Percentiles rank a stretch among this genome's conserved stretches.
These are phyloP conservation scores for Balanococcus diminutus DNA, from an alignment of 2,888 invertebrate genomes.

Conservation along the genomic window DNA sequence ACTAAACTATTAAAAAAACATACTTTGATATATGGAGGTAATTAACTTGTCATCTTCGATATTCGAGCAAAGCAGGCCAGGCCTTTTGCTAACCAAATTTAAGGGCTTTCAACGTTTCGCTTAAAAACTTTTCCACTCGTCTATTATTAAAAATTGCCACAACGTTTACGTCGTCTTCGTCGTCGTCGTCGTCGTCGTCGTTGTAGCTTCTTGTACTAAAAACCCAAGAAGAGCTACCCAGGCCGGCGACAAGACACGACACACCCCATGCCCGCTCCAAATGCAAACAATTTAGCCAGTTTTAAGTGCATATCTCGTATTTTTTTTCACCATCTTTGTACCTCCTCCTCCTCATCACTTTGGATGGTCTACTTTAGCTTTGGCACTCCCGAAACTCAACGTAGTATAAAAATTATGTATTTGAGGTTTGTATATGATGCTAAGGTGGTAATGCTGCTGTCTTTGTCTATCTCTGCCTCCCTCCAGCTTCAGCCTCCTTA, in stretches of 20 bases:
- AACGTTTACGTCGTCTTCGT: neutral
- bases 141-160: conserved; percentile 42
- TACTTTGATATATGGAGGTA: conserved; percentile 45
- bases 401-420: neutral
- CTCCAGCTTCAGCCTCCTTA: no score
- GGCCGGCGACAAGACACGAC: conserved; percentile 29
- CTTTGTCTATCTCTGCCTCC: neutral
- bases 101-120: conserved; percentile 47
- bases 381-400: neutral
- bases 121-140: conserved; percentile 46
- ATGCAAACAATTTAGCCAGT: conserved; percentile 33
- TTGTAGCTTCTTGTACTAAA: no score
- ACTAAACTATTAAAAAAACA: conserved; percentile 32
- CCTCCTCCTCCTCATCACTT: neutral
- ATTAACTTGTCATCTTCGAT: conserved; percentile 50
- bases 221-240: no score
- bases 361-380: neutral
- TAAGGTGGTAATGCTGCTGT: neutral
- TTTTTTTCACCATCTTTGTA: neutral
- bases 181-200: no score
- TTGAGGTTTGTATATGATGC: neutral
- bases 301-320: conserved; percentile 37
- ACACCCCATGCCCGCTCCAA: conserved; percentile 21
- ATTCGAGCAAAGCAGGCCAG: conserved; percentile 13
- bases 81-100: conserved; percentile 39